These are phyloP conservation scores for Polydrusus tereticollis DNA, from an alignment of 2,888 invertebrate genomes.

Conservation along the genomic window DNA sequence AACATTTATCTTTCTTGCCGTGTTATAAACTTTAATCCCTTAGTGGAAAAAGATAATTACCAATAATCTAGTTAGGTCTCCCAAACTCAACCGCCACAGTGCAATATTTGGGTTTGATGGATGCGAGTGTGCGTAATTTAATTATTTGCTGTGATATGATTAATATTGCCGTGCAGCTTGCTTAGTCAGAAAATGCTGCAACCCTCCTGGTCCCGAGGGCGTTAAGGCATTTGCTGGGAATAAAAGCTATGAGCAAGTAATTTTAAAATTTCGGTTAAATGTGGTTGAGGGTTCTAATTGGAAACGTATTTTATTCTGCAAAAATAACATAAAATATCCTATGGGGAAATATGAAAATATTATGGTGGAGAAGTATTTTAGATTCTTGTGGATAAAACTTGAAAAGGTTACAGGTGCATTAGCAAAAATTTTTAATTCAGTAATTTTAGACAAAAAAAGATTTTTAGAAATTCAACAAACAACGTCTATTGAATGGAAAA, in stretches of 20 bases:
- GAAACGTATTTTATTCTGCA: background rate
- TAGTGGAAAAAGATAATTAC: slow-evolving; percentile 19
- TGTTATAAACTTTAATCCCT: slow-evolving; percentile 20
- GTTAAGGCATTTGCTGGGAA: background rate
- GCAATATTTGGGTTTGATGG: slow-evolving; percentile 34
- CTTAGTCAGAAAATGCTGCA: slow-evolving; percentile 35
- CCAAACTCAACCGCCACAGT: slow-evolving; percentile 34
- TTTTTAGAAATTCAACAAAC: no score
- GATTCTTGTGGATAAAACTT: no score
- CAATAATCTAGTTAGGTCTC: slow-evolving; percentile 34
- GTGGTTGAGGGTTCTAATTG: slow-evolving; percentile 2
- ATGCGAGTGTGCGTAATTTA: slow-evolving; percentile 32
- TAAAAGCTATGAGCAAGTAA: slow-evolving; percentile 8
- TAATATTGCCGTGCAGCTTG: slow-evolving; percentile 38
- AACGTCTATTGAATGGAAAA: no score
- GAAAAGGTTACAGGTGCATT: no score
- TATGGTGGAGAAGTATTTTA: background rate
- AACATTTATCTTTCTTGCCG: background rate
- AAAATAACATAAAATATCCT: background rate
- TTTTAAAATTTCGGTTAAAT: slow-evolving; percentile 14
- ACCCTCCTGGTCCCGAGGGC: slow-evolving; percentile 13
- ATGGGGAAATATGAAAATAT: background rate
- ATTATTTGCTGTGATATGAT: slow-evolving; percentile 40
- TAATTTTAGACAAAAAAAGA: no score
- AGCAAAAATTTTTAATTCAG: no score